Conservation (phyloP, 1,140 invertebrate species). For the Tetramorium alpestre region DNA sequence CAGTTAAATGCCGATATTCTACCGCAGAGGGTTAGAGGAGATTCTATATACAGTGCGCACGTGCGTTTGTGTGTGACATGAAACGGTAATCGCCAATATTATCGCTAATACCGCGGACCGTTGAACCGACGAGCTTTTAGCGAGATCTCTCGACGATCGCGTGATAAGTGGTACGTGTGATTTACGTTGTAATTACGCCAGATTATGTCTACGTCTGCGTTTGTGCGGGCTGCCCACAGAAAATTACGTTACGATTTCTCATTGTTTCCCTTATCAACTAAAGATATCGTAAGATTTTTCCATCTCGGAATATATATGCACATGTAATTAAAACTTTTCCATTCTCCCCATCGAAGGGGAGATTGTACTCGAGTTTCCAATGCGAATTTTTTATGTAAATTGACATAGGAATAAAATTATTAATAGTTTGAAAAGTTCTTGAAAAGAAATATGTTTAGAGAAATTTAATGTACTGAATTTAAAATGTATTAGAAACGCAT, state of each 20-base stretch:
- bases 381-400: background rate
- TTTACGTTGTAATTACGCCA: constrained; percentile 23
- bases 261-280: constrained; percentile 1
- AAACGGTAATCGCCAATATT: constrained; percentile 48
- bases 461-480: background rate
- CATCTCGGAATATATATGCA: background rate
- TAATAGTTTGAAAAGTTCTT: background rate
- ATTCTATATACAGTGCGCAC: background rate
- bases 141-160: constrained; percentile 25
- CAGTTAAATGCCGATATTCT: constrained; percentile 47
- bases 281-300: background rate
- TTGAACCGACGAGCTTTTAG: constrained; percentile 28
- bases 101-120: constrained; percentile 44
- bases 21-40: constrained; percentile 37
- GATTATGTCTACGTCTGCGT: constrained; percentile 5
- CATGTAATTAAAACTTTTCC: constrained; percentile 7
- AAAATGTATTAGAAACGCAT: background rate
- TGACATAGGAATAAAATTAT: background rate
- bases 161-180: constrained; percentile 18
- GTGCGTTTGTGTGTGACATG: background rate
- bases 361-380: background rate
- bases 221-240: background rate
- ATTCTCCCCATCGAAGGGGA: background rate
- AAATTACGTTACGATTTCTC: constrained; percentile 25
- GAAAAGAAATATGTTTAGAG: background rate